Percentiles rank a stretch among this genome's conserved stretches.
phyloP scores from a whole-genome alignment of 2,797 vertebrate species.

The Naso thynnoides region DNA sequence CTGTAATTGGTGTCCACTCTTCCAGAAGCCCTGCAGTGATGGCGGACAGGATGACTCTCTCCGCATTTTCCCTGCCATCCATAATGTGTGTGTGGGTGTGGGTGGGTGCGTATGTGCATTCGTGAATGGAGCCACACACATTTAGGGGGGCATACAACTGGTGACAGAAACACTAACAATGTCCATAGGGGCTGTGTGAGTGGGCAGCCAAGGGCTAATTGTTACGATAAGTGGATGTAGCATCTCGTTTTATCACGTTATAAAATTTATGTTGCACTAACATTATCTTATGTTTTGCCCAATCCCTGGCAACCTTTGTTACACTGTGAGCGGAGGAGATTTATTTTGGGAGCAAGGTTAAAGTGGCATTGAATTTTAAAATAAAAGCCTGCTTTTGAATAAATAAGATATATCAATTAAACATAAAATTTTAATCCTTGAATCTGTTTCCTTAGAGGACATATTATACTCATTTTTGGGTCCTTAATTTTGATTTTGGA shows the following conservation, averaged over 20 bases:
- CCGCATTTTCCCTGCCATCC: conserved; percentile 72
- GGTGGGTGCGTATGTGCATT: conserved; percentile 11
- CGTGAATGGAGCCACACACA: conserved; percentile 46
- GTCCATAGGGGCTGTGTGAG: conserved; percentile 60
- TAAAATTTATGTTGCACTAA: conserved; percentile 32
- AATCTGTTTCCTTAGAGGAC: too few species aligned
- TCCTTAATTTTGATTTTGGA: too few species aligned
- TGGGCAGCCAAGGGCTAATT: conserved; percentile 65
- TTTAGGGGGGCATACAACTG: conserved; percentile 65
- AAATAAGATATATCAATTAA: too few species aligned
- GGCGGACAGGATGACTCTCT: conserved; percentile 71
- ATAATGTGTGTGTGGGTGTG: conserved; percentile 44
- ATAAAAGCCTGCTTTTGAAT: conserved; percentile 13
- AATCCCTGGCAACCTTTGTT: conserved; percentile 11
- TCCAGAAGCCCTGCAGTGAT: conserved; percentile 79
- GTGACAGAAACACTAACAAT: conserved; percentile 72
- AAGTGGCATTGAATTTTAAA: neutral
- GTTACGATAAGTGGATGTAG: conserved; percentile 65
- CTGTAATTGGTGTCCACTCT: conserved; percentile 76
- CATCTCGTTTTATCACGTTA: conserved; percentile 66
- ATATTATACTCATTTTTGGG: too few species aligned
- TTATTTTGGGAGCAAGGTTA: neutral
- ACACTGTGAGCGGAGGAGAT: neutral
- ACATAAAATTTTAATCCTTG: too few species aligned
- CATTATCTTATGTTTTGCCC: conserved; percentile 34